These are phyloP conservation scores for Phainopepla nitens DNA, from an alignment of 2,113 vertebrate species.

Conservation along the genomic window DNA sequence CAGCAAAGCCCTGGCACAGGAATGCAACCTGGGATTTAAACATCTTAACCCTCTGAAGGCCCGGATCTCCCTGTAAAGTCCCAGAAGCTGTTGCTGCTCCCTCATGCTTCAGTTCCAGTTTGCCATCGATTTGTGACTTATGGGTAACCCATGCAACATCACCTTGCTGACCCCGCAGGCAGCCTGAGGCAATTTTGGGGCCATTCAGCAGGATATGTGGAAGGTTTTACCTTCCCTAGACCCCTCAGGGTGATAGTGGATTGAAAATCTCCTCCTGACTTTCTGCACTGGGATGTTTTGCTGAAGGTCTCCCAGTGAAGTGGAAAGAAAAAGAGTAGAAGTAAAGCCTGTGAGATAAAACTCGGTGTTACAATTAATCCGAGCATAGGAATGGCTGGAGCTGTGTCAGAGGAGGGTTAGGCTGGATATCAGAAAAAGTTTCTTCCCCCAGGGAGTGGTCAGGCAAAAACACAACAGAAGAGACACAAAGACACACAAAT, in stretches of 20 bases:
- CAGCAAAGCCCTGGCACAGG: background rate
- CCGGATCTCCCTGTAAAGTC: background rate
- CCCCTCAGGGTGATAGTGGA: accelerated
- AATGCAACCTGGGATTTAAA: background rate
- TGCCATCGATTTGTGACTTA: background rate
- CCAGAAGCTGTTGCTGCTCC: background rate
- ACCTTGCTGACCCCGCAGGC: background rate
- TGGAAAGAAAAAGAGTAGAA: background rate
- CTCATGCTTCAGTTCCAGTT: background rate
- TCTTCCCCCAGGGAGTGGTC: background rate
- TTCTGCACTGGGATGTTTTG: background rate
- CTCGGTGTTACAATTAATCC: background rate
- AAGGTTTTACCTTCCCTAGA: background rate
- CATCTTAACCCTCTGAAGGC: background rate
- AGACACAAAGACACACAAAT: background rate
- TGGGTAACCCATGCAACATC: background rate
- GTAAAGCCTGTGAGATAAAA: background rate
- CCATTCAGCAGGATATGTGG: background rate
- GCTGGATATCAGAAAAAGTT: background rate
- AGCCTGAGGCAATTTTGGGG: background rate
- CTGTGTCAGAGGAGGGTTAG: background rate
- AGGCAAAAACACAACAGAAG: background rate
- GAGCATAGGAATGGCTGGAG: background rate
- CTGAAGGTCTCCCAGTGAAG: background rate
- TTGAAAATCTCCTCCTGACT: background rate